These are phyloP conservation scores for Tetranychus truncatus DNA, from an alignment of 2,888 invertebrate species.

Conservation along the genomic window DNA sequence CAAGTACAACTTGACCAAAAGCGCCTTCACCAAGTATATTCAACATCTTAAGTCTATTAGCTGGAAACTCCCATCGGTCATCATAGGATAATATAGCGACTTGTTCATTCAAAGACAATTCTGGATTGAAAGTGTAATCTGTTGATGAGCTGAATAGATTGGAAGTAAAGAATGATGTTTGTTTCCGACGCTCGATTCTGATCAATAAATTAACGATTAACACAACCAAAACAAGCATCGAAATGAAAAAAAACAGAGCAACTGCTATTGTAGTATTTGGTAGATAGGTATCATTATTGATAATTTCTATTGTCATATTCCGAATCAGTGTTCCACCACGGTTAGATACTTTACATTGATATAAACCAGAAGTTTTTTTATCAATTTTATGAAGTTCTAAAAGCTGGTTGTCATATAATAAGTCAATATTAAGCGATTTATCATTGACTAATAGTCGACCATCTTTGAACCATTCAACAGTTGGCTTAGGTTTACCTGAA, in stretches of 20 bases:
- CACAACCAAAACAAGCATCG: conserved; percentile 17
- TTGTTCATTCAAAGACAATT: conserved; percentile 72
- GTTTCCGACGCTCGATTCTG: conserved; percentile 22
- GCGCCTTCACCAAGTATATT: conserved; percentile 74
- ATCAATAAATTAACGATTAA: conserved; percentile 18
- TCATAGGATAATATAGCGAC: conserved; percentile 83
- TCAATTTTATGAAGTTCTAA: conserved; percentile 23
- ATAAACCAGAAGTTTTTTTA: conserved; percentile 22
- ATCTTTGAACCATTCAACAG: conserved; percentile 26
- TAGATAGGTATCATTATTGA: no score
- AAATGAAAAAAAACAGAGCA: conserved; percentile 20
- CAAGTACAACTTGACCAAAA: conserved; percentile 80
- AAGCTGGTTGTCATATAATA: conserved; percentile 21
- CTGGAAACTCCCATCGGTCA: conserved; percentile 65
- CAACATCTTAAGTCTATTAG: conserved; percentile 63
- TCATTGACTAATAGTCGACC: conserved; percentile 14
- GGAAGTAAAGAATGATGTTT: conserved; percentile 24
- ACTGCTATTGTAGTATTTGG: no score
- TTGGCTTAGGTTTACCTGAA: conserved; percentile 29
- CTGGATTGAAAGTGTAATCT: conserved; percentile 44
- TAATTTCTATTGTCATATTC: no score
- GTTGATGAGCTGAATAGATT: conserved; percentile 43
- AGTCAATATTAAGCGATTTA: conserved; percentile 20
- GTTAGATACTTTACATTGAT: conserved; percentile 22
- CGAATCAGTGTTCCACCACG: no score